Evolutionary conservation across 2,888 invertebrate species (phyloP).

Genomic region (Rotaria sp.): DNA sequence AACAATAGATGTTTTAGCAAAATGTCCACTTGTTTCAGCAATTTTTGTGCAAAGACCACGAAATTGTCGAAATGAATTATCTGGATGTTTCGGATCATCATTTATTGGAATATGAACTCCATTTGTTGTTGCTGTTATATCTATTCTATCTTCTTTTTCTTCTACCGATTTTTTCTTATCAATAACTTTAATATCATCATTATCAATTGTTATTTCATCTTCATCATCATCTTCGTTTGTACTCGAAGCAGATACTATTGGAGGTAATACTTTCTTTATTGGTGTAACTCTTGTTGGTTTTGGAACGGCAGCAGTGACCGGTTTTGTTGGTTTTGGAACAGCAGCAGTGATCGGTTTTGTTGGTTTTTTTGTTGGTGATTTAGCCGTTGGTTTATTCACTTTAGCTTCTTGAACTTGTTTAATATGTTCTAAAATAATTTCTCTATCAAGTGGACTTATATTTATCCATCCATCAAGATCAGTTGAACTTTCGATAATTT

Average conservation of each 20-base stretch:
- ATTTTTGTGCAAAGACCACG: slow-evolving; percentile 70
- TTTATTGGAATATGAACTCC: not conserved
- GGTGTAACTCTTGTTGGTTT: not conserved
- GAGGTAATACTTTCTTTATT: not conserved
- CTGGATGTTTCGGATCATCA: slow-evolving; percentile 55
- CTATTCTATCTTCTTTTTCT: not conserved
- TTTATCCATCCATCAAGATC: slow-evolving; percentile 72
- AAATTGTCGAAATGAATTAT: slow-evolving; percentile 71
- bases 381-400: slow-evolving; percentile 32
- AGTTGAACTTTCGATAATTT: slow-evolving; percentile 69
- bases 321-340: not conserved
- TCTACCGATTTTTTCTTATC: not conserved
- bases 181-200: not conserved
- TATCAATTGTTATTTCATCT: not conserved
- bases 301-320: no score
- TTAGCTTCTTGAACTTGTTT: slow-evolving; percentile 54
- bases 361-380: not conserved
- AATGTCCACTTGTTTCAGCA: slow-evolving; percentile 70
- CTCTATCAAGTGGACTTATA: slow-evolving; percentile 65
- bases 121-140: not conserved
- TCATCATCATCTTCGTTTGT: not conserved
- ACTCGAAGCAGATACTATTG: no score
- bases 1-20: slow-evolving; percentile 67
- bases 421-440: slow-evolving; percentile 63
- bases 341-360: not conserved